These are phyloP conservation scores for Thereva unica DNA, from an alignment of 2,888 invertebrate genomes.

Conservation along the genomic window DNA sequence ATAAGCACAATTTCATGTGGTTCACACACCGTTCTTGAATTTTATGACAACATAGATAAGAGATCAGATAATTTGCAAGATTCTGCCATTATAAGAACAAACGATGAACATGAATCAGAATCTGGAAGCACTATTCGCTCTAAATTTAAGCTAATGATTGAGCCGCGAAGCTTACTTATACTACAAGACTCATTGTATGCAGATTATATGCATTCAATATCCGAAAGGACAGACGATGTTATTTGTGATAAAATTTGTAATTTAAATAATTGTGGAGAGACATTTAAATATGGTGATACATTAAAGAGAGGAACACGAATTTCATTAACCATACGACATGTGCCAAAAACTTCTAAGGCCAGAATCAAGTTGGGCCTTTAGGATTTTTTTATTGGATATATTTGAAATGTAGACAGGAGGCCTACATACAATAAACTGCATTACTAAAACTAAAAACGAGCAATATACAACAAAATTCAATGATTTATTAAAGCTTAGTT, in stretches of 20 bases:
- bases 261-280: slow-evolving; percentile 65
- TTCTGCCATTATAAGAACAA: background rate
- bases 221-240: slow-evolving; percentile 69
- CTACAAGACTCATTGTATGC: slow-evolving; percentile 82
- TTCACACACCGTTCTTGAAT: slow-evolving; percentile 87
- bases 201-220: slow-evolving; percentile 84
- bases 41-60: slow-evolving; percentile 61
- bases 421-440: no score
- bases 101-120: background rate
- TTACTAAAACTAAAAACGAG: no score
- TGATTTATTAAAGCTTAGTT: no score
- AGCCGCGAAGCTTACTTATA: slow-evolving; percentile 86
- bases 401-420: no score
- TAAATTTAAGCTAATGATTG: slow-evolving; percentile 70
- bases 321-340: slow-evolving; percentile 91
- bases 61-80: background rate
- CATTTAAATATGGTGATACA: slow-evolving; percentile 62
- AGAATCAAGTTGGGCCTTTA: slow-evolving; percentile 63
- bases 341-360: slow-evolving; percentile 82
- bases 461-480: no score
- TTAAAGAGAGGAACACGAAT: slow-evolving; percentile 80
- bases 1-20: slow-evolving; percentile 92
- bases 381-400: no score
- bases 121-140: background rate
- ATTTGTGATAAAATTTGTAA: slow-evolving; percentile 67